These are phyloP conservation scores for Mormyrus hasselquistii DNA, from an alignment of 2,797 vertebrate species.

Conservation along the genomic window DNA sequence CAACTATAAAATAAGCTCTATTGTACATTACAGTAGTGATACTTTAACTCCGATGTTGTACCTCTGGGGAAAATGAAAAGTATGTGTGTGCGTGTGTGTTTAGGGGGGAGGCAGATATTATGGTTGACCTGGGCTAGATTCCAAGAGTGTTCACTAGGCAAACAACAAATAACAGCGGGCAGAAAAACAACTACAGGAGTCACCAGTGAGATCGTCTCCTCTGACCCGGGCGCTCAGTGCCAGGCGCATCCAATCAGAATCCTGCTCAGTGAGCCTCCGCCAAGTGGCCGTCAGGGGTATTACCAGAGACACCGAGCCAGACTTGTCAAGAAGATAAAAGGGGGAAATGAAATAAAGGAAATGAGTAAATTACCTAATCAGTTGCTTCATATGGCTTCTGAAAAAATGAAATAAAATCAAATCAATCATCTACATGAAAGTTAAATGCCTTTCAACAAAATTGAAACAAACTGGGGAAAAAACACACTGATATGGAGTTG, in stretches of 20 bases:
- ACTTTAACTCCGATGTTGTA: background rate
- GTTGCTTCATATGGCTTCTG: background rate
- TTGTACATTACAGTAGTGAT: background rate
- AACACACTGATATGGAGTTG: background rate
- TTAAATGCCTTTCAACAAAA: background rate
- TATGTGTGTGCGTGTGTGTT: background rate
- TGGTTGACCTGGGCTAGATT: background rate
- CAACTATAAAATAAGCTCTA: background rate
- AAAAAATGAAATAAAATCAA: background rate
- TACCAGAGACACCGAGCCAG: conserved; percentile 1
- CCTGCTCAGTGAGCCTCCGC: background rate
- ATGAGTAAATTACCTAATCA: background rate
- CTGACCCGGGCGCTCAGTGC: too few species aligned
- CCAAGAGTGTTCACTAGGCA: background rate
- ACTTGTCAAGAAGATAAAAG: conserved; percentile 2
- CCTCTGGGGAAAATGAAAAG: background rate
- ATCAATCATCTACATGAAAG: background rate
- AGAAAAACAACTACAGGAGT: background rate
- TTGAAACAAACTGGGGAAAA: background rate
- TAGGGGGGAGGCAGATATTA: background rate
- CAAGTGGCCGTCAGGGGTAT: background rate
- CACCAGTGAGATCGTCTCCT: background rate
- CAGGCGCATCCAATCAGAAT: background rate
- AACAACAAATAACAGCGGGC: background rate
- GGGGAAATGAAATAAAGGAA: background rate